Conservation (phyloP, 2,113 vertebrate species). For the Nesogale talazaci region DNA sequence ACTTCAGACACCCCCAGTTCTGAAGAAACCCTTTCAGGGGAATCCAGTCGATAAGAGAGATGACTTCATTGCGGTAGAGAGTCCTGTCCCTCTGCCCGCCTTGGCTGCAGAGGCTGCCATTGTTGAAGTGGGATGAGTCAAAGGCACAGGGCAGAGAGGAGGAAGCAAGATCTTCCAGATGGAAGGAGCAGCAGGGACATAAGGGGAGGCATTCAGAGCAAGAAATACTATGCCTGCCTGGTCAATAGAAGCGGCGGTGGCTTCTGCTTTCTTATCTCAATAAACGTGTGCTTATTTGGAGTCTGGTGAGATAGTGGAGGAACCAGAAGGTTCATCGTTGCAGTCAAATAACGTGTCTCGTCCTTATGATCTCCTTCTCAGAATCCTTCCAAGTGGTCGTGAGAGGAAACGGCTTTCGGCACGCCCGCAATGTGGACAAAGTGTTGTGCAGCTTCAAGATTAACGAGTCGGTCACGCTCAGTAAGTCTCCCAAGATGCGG, state of each 20-base stretch:
- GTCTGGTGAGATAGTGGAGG: neutral
- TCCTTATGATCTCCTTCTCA: conserved; percentile 77
- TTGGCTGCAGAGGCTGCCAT: neutral
- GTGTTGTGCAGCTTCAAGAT: conserved; percentile 98
- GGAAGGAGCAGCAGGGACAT: no score
- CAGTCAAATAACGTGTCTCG: neutral
- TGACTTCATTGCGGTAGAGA: neutral
- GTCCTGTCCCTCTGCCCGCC: neutral
- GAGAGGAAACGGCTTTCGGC: conserved; percentile 96
- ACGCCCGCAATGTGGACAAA: conserved; percentile 93
- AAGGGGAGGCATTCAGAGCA: no score
- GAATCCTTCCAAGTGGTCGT: conserved; percentile 97
- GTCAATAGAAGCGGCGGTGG: neutral
- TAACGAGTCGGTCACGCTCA: conserved; percentile 95
- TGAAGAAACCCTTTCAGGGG: conserved; percentile 9
- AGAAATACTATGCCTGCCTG: neutral
- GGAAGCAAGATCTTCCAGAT: neutral
- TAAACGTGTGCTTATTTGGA: conserved; percentile 15
- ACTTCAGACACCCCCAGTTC: neutral
- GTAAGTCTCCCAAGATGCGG: conserved; percentile 86
- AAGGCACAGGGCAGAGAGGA: neutral
- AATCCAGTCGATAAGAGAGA: neutral
- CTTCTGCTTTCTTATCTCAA: neutral
- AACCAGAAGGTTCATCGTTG: neutral
- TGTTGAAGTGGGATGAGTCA: neutral